Conservation (phyloP, 2,797 vertebrate genomes). For the Myiotriccus ornatus region DNA sequence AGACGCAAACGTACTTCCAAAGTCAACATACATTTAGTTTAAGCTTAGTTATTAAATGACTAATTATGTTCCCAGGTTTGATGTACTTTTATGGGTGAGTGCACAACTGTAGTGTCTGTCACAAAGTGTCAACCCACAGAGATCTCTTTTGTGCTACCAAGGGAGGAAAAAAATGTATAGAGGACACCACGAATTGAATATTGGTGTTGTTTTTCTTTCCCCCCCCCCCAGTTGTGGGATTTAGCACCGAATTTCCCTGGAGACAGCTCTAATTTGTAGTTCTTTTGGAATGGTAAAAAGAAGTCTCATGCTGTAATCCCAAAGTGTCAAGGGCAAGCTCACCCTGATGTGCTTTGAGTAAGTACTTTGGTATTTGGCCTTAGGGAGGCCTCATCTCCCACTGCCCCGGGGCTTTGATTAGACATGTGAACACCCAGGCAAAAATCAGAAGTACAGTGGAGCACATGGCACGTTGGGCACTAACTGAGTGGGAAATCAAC, state of each 20-base stretch:
- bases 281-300: not conserved
- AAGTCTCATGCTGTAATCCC: not conserved
- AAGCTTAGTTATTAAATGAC: conserved; percentile 39
- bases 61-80: not conserved
- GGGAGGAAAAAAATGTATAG: not conserved
- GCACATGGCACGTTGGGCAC: not conserved
- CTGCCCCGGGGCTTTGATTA: not conserved
- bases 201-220: too few species aligned
- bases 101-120: not conserved
- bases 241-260: not conserved
- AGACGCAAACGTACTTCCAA: conserved; percentile 34
- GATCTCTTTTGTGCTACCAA: not conserved
- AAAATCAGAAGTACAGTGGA: not conserved
- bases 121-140: not conserved
- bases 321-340: not conserved
- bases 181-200: not conserved
- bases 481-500: not conserved
- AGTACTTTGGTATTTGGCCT: not conserved
- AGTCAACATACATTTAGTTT: conserved; percentile 29
- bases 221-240: fast-evolving
- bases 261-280: not conserved
- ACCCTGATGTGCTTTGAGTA: not conserved
- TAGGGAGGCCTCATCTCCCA: not conserved
- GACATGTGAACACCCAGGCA: not conserved
- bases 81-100: conserved; percentile 7